These are phyloP conservation scores for Danio rerio DNA, from an alignment of 2,113 vertebrate genomes.

Conservation along the genomic window DNA sequence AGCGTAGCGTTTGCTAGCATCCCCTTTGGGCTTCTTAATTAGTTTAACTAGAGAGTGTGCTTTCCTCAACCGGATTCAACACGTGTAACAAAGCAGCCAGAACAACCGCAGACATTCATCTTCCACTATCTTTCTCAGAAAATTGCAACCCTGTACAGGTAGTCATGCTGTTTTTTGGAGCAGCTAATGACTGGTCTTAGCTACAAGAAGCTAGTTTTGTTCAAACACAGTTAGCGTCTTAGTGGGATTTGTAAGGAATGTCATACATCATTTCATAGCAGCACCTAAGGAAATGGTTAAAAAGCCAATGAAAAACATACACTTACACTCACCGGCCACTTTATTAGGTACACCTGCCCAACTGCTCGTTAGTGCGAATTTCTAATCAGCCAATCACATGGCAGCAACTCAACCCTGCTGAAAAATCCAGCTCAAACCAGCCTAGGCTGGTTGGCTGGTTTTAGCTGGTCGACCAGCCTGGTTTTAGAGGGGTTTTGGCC, in stretches of 20 bases:
- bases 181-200: neutral
- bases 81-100: neutral
- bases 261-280: neutral
- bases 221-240: neutral
- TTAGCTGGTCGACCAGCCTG: too few species aligned
- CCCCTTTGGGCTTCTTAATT: neutral
- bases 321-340: too few species aligned
- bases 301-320: neutral
- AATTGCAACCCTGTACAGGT: neutral
- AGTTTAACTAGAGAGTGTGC: neutral
- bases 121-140: neutral
- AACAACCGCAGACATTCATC: neutral
- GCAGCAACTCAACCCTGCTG: too few species aligned
- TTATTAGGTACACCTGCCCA: too few species aligned
- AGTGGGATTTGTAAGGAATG: neutral
- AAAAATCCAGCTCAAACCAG: too few species aligned
- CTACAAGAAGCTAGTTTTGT: neutral
- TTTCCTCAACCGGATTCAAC: neutral
- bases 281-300: neutral
- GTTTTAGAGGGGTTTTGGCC: too few species aligned
- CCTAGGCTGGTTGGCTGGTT: too few species aligned
- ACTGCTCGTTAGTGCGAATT: too few species aligned
- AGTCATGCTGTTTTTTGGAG: slow-evolving; percentile 1
- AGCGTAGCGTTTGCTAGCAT: neutral
- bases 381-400: too few species aligned